Conservation (phyloP, 2,888 invertebrate species). For the Lepidocyrtinus sp. region DNA sequence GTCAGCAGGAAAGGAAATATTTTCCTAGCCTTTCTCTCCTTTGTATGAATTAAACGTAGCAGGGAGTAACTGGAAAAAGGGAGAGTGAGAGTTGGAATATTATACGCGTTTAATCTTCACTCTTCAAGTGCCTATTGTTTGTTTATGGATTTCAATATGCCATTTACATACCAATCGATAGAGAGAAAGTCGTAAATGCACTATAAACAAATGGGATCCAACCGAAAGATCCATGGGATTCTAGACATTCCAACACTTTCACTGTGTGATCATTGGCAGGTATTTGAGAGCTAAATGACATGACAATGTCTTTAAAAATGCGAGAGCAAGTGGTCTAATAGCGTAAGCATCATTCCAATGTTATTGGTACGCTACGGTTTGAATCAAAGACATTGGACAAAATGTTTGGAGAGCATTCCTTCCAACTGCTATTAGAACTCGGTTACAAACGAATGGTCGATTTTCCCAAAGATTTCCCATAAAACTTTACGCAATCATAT, state of each 20-base stretch:
- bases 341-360: neutral
- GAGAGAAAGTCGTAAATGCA: neutral
- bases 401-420: neutral
- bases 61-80: neutral
- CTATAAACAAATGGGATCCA: constrained; percentile 11
- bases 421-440: neutral
- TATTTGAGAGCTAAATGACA: neutral
- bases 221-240: neutral
- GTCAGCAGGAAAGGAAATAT: constrained; percentile 35
- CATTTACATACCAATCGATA: constrained; percentile 13
- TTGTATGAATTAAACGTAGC: constrained; percentile 17
- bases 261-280: constrained; percentile 2
- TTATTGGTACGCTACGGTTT: neutral
- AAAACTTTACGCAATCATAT: constrained; percentile 13
- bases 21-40: constrained; percentile 12
- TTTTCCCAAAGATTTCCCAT: constrained; percentile 13
- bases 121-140: constrained; percentile 8
- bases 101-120: constrained; percentile 10
- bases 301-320: neutral
- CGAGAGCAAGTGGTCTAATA: neutral
- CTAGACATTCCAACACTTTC: neutral
- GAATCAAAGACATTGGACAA: neutral
- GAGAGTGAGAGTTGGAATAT: neutral
- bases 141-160: constrained; percentile 13
- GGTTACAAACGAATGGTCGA: constrained; percentile 20